Evolutionary conservation across 1,140 invertebrate genomes (phyloP).

Genomic region (Drosophila carrolli): DNA sequence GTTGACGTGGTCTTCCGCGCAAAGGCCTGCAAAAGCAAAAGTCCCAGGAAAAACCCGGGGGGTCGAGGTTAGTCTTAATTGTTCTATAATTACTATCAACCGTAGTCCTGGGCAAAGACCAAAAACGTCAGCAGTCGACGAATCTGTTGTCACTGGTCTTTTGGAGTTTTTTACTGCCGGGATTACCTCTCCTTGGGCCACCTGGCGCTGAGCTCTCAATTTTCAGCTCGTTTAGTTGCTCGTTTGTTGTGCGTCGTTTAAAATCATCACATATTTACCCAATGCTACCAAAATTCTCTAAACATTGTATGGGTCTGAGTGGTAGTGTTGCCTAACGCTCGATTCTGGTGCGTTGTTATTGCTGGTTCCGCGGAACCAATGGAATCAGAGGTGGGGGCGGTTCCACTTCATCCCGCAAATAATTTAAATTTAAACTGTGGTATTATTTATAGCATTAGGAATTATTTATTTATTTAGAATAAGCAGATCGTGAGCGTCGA

Average conservation of each 20-base stretch:
- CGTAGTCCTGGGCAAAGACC: slow-evolving; percentile 49
- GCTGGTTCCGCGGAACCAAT: not conserved
- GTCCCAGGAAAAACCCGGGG: not conserved
- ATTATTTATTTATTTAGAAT: too few species aligned
- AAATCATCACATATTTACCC: slow-evolving; percentile 61
- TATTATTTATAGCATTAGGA: not conserved
- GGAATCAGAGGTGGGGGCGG: not conserved
- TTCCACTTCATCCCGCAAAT: not conserved
- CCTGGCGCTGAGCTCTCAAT: slow-evolving; percentile 12
- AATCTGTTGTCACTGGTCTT: not conserved
- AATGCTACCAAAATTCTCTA: slow-evolving; percentile 34
- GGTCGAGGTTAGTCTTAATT: slow-evolving; percentile 20
- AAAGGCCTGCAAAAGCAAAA: slow-evolving; percentile 15
- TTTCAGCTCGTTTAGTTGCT: slow-evolving; percentile 20
- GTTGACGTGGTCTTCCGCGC: slow-evolving; percentile 30
- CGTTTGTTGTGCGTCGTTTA: slow-evolving; percentile 56
- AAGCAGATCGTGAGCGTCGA: too few species aligned
- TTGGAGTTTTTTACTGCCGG: not conserved
- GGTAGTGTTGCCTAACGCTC: slow-evolving; percentile 1
- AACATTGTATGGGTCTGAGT: not conserved
- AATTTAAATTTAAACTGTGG: not conserved
- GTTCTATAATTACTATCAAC: slow-evolving; percentile 58
- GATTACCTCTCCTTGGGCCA: slow-evolving; percentile 22
- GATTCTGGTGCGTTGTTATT: not conserved
- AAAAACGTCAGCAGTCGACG: slow-evolving; percentile 34